Evolutionary conservation across 1,140 invertebrate species (phyloP), one percentile per base, ranked within the genome.

Genomic region (Pogonomyrmex californicus): DNA sequence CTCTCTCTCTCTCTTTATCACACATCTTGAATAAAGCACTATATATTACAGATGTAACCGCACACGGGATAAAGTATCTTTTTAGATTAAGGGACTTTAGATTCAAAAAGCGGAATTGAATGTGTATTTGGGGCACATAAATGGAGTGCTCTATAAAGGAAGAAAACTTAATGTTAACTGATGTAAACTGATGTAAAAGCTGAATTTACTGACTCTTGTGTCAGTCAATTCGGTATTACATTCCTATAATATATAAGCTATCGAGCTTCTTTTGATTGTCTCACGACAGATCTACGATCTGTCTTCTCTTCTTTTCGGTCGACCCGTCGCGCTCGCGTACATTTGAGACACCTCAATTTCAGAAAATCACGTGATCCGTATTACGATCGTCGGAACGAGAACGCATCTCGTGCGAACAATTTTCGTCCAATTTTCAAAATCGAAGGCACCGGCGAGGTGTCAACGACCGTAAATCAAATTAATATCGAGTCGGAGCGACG

Each of bases 401-500:
- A 44, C 23, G 23, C 38, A 9, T 7, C 47, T 30, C 14, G 2
- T 4, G 14, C 17, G 14, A 17, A 68, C 17, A 68, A 49, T 4
- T 23, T 23, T 23, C 23, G 23, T 17, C 10, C n/a, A 12, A 14
- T n/a, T 6, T 30, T 58, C 36, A n/a, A 30, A 44, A 47, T 36
- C 14, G 41, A 77, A 77, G 30, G 54, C n/a, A 44, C 68, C 30
- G 68, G 47, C 30, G 2, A 54, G 60, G 23, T 76, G 56, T 47
- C 86, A 73, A 47, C 38, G 44, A 36, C 51, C 47, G n/a, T 51
- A 33, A 60, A 77, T 63, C 33, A 85, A 65, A 73, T 60, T 49
- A 86, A 81, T 73, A 49, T 47, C 71, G 83, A 73, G 49, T 60
- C 70, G 36, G 68, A 66, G 58, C 51, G 7, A 38, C 41, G 44